Conservation (phyloP, 2,797 vertebrate species). For the Spea hammondii region DNA sequence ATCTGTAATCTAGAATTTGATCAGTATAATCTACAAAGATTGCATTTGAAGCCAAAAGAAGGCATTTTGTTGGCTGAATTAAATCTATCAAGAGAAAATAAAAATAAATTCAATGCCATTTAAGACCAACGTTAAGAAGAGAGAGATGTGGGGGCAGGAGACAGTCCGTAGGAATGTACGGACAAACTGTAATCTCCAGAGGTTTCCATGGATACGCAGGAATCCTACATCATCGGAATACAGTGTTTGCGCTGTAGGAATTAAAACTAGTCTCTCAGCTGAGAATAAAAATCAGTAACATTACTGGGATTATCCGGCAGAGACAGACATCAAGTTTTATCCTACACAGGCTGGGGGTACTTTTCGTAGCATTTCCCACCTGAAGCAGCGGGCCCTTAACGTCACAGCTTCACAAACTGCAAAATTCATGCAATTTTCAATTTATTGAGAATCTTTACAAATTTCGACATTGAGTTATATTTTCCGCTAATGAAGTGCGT, state of each 20-base stretch:
- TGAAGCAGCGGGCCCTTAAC: too few relatives aligned
- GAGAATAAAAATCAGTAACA: conserved; percentile 36
- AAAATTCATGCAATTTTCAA: too few relatives aligned
- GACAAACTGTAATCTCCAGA: conserved; percentile 42
- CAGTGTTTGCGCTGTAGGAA: conserved; percentile 24
- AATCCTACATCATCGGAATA: conserved; percentile 40
- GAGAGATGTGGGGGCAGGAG: conserved; percentile 39
- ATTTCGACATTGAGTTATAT: too few relatives aligned
- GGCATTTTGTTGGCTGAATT: neutral
- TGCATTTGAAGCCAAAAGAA: neutral
- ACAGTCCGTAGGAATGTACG: conserved; percentile 34
- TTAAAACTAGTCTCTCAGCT: conserved; percentile 28
- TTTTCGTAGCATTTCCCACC: too few relatives aligned
- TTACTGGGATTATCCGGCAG: conserved; percentile 39
- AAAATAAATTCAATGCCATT: conserved; percentile 23
- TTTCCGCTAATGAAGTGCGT: too few relatives aligned
- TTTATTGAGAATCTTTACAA: too few relatives aligned
- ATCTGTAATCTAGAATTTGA: too few relatives aligned
- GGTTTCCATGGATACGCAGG: conserved; percentile 47
- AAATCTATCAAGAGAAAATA: neutral
- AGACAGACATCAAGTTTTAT: conserved; percentile 18
- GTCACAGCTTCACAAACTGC: too few relatives aligned
- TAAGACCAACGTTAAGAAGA: conserved; percentile 35
- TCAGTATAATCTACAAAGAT: neutral
- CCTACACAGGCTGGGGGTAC: neutral